Evolutionary conservation across 2,797 vertebrate species (phyloP).

Genomic region (Vespertilio murinus): DNA sequence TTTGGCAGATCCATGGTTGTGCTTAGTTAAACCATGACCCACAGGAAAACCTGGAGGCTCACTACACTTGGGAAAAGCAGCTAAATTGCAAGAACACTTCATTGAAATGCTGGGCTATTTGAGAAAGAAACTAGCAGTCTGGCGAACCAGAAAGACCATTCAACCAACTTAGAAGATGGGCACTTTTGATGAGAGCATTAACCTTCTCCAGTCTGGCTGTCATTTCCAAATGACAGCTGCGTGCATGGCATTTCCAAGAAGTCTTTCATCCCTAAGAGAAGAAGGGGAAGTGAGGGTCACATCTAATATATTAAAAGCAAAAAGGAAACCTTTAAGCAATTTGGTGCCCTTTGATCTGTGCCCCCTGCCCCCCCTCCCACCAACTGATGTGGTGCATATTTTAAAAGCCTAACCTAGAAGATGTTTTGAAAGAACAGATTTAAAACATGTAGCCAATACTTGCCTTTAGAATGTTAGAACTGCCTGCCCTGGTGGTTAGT

Average conservation of each 20-base stretch:
- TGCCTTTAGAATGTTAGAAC: neutral
- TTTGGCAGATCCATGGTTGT: neutral
- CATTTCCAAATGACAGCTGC: conserved; percentile 55
- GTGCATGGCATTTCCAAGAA: conserved; percentile 53
- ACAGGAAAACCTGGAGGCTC: neutral
- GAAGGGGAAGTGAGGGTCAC: conserved; percentile 38
- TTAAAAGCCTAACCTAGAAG: conserved; percentile 39
- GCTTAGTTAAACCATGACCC: neutral
- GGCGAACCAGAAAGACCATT: conserved; percentile 37
- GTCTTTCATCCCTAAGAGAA: conserved; percentile 55
- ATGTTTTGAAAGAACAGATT: conserved; percentile 54
- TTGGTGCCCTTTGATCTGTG: conserved; percentile 44
- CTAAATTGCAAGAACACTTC: conserved; percentile 33
- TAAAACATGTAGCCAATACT: neutral
- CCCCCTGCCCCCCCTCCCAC: neutral
- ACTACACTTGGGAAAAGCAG: neutral
- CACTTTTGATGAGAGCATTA: conserved; percentile 65
- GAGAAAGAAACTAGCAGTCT: conserved; percentile 33
- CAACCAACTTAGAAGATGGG: conserved; percentile 37
- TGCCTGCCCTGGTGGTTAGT: neutral
- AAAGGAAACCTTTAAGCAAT: conserved; percentile 65
- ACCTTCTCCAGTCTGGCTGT: conserved; percentile 58
- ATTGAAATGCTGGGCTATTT: neutral
- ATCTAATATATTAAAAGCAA: conserved; percentile 56
- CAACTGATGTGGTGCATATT: neutral